Evolutionary conservation across 1,140 invertebrate species (phyloP).

Genomic region (Drosophila bocqueti): DNA sequence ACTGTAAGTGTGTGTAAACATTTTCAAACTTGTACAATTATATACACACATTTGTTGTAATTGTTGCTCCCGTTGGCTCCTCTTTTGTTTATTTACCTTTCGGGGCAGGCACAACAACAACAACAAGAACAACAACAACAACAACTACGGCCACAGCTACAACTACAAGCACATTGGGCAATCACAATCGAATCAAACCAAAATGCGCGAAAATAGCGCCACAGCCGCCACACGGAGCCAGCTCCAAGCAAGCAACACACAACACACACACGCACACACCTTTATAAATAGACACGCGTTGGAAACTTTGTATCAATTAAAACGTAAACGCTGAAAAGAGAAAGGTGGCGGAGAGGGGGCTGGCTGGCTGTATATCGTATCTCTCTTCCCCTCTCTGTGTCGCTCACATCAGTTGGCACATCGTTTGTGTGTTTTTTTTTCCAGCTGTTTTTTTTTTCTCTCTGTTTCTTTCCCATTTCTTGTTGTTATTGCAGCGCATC

Average conservation of each 20-base stretch:
- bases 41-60: constrained; percentile 75
- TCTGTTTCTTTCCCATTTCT: constrained; percentile 19
- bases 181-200: constrained; percentile 75
- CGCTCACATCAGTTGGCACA: constrained; percentile 69
- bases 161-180: constrained; percentile 61
- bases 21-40: constrained; percentile 65
- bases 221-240: constrained; percentile 43
- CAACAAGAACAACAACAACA: constrained; percentile 59
- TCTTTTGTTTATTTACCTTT: constrained; percentile 79
- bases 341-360: constrained; percentile 14
- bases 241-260: constrained; percentile 7
- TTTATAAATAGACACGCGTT: constrained; percentile 78
- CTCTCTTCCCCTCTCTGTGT: not conserved
- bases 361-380: not conserved
- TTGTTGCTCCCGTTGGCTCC: constrained; percentile 64
- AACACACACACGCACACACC: constrained; percentile 20
- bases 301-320: constrained; percentile 77
- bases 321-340: constrained; percentile 56
- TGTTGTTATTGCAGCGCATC: constrained; percentile 54
- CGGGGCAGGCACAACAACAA: constrained; percentile 69
- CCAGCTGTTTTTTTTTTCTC: constrained; percentile 44
- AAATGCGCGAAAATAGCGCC: constrained; percentile 76
- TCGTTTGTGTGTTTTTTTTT: constrained; percentile 39
- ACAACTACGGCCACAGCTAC: constrained; percentile 24
- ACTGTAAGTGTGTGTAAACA: constrained; percentile 58